Conservation (phyloP, 2,888 invertebrate species). For the Epirrhoe alternata region DNA sequence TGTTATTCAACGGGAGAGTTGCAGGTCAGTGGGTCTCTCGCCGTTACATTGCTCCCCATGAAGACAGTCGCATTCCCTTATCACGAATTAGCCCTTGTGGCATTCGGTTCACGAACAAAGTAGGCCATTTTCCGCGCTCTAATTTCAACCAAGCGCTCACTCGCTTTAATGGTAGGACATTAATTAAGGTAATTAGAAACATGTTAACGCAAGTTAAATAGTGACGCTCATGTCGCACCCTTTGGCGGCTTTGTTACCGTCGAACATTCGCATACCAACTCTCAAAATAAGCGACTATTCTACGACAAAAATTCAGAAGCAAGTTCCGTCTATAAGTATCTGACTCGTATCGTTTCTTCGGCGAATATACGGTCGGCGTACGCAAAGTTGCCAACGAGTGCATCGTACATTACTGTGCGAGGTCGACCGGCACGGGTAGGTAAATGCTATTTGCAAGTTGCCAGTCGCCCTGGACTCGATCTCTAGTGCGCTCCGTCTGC, state of each 20-base stretch:
- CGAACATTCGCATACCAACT: constrained; percentile 14
- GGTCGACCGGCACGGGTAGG: constrained; percentile 61
- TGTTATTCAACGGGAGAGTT: constrained; percentile 62
- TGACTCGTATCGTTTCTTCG: constrained; percentile 45
- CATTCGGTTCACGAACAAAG: constrained; percentile 76
- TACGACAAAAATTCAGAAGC: constrained; percentile 19
- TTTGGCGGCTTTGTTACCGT: constrained; percentile 24
- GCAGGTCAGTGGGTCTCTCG: constrained; percentile 57
- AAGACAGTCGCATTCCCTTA: constrained; percentile 73
- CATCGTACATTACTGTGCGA: constrained; percentile 61
- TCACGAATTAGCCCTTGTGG: constrained; percentile 76
- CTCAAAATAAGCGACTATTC: constrained; percentile 7
- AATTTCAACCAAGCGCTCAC: constrained; percentile 75
- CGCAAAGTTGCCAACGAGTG: constrained; percentile 58
- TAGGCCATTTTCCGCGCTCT: constrained; percentile 73
- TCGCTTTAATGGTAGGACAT: constrained; percentile 71
- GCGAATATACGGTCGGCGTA: constrained; percentile 49
- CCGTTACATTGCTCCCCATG: constrained; percentile 72
- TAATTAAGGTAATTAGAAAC: constrained; percentile 79
- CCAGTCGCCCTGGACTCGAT: constrained; percentile 61
- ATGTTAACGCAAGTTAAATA: constrained; percentile 65
- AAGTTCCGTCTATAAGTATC: constrained; percentile 38
- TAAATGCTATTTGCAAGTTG: constrained; percentile 78
- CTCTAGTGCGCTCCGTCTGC: constrained; percentile 66
- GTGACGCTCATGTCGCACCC: constrained; percentile 47